Conservation (phyloP, 2,888 invertebrate species). For the Dastarcus helophoroides region DNA sequence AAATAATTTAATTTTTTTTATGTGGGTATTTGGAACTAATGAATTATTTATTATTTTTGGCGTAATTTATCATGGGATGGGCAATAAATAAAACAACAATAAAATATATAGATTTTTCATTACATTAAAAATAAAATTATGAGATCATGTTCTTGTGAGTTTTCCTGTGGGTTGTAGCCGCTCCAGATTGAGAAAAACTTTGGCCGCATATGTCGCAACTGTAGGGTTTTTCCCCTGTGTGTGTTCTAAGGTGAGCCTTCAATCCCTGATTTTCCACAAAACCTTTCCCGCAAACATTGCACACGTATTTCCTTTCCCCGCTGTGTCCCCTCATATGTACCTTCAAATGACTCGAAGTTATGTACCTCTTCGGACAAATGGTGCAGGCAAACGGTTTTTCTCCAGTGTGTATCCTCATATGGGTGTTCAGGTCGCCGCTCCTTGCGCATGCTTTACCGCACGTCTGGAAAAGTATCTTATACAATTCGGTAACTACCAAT, state of each 20-base stretch:
- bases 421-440: slow-evolving; percentile 26
- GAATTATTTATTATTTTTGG: too few species aligned
- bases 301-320: slow-evolving; percentile 24
- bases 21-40: too few species aligned
- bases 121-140: too few species aligned
- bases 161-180: slow-evolving; percentile 25
- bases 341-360: slow-evolving; percentile 28
- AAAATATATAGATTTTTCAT: too few species aligned
- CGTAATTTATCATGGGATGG: too few species aligned
- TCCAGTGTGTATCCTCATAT: slow-evolving; percentile 28
- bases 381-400: slow-evolving; percentile 27
- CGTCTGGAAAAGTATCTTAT: too few species aligned
- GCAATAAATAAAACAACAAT: too few species aligned
- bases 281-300: slow-evolving; percentile 23
- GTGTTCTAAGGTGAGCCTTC: slow-evolving; percentile 25
- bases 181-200: slow-evolving; percentile 27
- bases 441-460: slow-evolving; percentile 28
- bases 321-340: slow-evolving; percentile 28
- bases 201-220: slow-evolving; percentile 25
- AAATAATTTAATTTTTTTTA: too few species aligned
- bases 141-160: slow-evolving; percentile 17
- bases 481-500: too few species aligned
- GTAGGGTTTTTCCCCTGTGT: slow-evolving; percentile 30
- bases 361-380: slow-evolving; percentile 24
- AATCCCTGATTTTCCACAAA: slow-evolving; percentile 27